Evolutionary conservation across 2,888 invertebrate species (phyloP), one percentile per base, ranked within the genome.

Genomic region (Cancer borealis): DNA sequence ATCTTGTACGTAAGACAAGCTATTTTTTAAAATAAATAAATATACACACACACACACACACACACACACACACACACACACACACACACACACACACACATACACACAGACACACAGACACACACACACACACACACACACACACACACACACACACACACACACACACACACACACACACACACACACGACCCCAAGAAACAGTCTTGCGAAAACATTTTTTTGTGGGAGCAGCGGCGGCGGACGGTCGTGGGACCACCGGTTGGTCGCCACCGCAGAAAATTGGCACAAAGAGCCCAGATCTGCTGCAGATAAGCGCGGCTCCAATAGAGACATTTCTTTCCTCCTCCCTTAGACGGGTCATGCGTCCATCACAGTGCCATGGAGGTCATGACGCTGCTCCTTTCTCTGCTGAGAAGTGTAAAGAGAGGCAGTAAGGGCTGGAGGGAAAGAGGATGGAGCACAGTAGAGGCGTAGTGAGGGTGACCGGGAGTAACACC

Each of bases 271-370:
- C 88, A 92, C 88, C 92, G 92, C 87, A 93, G 47, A 93, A 93
- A 93, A 89, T 90, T 93, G 93, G 90, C 93, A 93, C 93, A 93
- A 93, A 92, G 39, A 79, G 39, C 89, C 90, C 14, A 89, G 66
- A 66, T 73, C 79, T 30, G 49, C 79, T 17, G 73, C 14, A 79
- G 93, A 93, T 90, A 93, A 49, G 49, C 93, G 87, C 4, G 92
- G 39, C 60, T 21, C 92, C 87, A 79, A 93, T 93, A 93, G 93
- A 93, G 93, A 93, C 93, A 49, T 93, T 90, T 93, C 79, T 39
- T 46, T 90, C 79, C 88, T 93, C 93, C 66, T 45, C 26, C 60
- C 49, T 17, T n/a, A 73, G 73, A 46, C 45, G 73, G 73, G 46
- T 73, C 66, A n/a, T 39, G 21, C 21, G 26, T 46, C 21, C 91